Conservation (phyloP, 1,140 invertebrate genomes). For the Papilio machaon region DNA sequence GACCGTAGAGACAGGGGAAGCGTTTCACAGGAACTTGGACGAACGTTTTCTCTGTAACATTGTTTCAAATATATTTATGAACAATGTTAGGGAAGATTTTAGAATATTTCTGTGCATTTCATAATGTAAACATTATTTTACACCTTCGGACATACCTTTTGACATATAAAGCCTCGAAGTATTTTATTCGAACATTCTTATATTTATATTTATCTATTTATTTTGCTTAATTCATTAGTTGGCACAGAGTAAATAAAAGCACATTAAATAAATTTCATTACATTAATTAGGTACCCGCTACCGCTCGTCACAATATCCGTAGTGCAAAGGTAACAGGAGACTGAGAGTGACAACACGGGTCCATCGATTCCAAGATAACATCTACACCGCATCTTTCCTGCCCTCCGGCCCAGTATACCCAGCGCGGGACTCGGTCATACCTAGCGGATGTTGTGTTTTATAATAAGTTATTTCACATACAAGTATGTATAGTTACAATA, state of each 20-base stretch:
- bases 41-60: not conserved
- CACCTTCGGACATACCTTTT: too few relatives aligned
- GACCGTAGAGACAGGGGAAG: not conserved
- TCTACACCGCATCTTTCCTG: not conserved
- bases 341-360: not conserved
- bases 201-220: too few relatives aligned
- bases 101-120: too few relatives aligned
- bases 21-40: not conserved
- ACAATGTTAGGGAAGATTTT: not conserved
- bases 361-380: slow-evolving; percentile 36
- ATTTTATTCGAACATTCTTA: too few relatives aligned
- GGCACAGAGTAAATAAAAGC: not conserved
- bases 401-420: not conserved
- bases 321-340: slow-evolving; percentile 11
- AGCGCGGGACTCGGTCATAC: not conserved
- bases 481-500: not conserved
- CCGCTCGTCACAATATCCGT: not conserved
- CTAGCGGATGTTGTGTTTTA: not conserved
- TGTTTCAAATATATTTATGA: not conserved
- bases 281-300: not conserved
- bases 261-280: not conserved
- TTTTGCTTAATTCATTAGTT: too few relatives aligned
- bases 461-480: not conserved
- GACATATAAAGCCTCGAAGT: too few relatives aligned
- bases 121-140: too few relatives aligned